Base-by-base conservation (phyloP, 1,140 invertebrate genomes). In the Pinna nobilis region DNA sequence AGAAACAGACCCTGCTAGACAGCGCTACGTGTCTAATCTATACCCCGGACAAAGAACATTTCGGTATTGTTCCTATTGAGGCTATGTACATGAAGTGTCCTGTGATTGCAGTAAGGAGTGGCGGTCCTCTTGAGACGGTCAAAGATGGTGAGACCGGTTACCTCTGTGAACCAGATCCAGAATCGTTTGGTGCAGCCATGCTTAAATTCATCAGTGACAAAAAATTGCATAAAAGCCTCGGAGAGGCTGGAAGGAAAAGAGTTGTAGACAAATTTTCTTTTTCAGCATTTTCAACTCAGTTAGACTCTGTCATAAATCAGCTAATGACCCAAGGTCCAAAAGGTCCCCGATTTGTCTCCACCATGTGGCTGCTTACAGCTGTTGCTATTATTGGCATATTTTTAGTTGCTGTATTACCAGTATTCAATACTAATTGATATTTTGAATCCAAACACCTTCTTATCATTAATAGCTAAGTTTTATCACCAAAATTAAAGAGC, bases 1-100 rank as follows among this genome's bases (percentile, higher is more conserved):
- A 94, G 49, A 99, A 99, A 90, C 91, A 95, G 30, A 91, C 93
- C 4, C 88, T 99, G 20, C 89, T 99, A 3, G 90, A 92, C 55
- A 86, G 92, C 68, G 94, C 94, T 83, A 91, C 92, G 77, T 93
- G 94, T 84, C 88, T 99, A 4, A 82, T 99, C 18, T 99, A 99
- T 79, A 99, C 98, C 23, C 98, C 98, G 4, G 92, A 93, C 0
- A 96, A 96, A 87, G 98, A 99, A 88, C 98, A 99, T 91, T 99
- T 99, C 92, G 98, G 98, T 5, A 99, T 99, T 85, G 98, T 99
- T 7, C 98, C 98, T 1, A 89, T 99, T 60, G 98, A 99, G 91
- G 97, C 98, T 0, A 99, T 99, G 98, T 97, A 96, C 85, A 93
- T 94, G 84, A 90, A 91, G 32, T 95, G 96, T 83, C 97, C 98